Percentiles rank a stretch among this genome's conserved stretches.
Conservation (phyloP, 2,888 invertebrate genomes). For the Oconnorella tubifera region DNA sequence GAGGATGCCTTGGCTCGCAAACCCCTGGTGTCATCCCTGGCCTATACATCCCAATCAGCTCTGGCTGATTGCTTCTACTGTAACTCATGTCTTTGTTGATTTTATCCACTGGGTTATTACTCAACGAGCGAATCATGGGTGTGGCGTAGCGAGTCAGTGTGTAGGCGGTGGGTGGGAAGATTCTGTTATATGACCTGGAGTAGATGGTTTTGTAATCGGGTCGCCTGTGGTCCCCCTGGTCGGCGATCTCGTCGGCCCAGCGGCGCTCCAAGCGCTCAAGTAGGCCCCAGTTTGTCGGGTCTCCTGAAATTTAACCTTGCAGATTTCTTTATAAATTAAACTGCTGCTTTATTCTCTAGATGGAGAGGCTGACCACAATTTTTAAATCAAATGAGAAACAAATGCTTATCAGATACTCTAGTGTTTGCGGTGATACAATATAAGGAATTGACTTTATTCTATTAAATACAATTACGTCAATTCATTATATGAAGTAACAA, state of each 20-base stretch:
- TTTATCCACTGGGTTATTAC: slow-evolving; percentile 4
- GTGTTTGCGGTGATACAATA: too few relatives aligned
- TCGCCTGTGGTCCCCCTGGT: not conserved
- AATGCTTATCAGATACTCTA: too few relatives aligned
- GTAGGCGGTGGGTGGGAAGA: slow-evolving; percentile 3
- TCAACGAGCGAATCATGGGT: slow-evolving; percentile 6
- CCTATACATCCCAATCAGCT: slow-evolving; percentile 3
- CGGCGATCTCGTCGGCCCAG: not conserved
- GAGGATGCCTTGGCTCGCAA: slow-evolving; percentile 5
- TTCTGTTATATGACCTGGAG: slow-evolving; percentile 1
- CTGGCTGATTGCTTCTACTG: slow-evolving; percentile 4
- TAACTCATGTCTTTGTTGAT: slow-evolving; percentile 14
- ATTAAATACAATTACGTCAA: too few relatives aligned
- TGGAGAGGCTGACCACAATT: too few relatives aligned
- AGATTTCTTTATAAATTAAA: too few relatives aligned
- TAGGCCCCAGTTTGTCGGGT: slow-evolving; percentile 14
- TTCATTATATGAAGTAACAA: too few relatives aligned
- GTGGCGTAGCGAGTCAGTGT: slow-evolving; percentile 18
- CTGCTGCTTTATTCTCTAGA: too few relatives aligned
- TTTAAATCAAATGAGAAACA: too few relatives aligned
- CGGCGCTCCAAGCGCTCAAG: slow-evolving; percentile 1
- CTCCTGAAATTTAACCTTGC: too few relatives aligned
- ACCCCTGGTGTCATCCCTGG: not conserved
- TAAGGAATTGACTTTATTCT: too few relatives aligned
- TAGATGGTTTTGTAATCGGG: slow-evolving; percentile 3